Percentiles rank a stretch among this genome's conserved stretches.
phyloP scores from a whole-genome alignment of 2,113 vertebrate species.

The Hippocampus zosterae region DNA sequence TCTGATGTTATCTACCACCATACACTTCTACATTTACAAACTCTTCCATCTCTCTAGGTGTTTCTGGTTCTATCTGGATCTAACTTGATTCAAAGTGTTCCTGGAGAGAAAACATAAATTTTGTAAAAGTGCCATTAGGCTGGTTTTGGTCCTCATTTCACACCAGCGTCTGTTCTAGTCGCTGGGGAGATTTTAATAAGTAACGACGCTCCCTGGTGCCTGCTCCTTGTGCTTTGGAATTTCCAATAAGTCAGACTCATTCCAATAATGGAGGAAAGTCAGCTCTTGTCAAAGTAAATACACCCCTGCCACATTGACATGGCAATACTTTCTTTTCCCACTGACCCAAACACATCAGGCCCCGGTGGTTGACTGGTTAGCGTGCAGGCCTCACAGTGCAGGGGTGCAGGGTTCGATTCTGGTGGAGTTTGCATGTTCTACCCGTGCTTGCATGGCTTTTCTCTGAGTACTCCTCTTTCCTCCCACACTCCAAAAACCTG shows the following conservation, averaged over 20 bases:
- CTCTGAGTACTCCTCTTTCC: too few species aligned
- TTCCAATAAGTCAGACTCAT: neutral
- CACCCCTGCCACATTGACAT: neutral
- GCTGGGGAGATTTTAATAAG: conserved; percentile 7
- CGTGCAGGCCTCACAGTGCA: too few species aligned
- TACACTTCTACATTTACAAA: neutral
- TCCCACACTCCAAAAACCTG: too few species aligned
- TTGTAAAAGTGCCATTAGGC: neutral
- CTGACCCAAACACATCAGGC: neutral
- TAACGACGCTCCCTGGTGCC: conserved; percentile 1
- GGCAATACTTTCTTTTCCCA: neutral
- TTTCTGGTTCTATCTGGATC: neutral
- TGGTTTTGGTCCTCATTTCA: neutral
- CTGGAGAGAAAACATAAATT: neutral
- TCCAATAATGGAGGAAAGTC: neutral
- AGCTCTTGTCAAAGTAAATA: conserved; percentile 2
- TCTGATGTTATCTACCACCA: too few species aligned
- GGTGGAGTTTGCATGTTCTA: too few species aligned
- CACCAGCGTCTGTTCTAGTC: neutral
- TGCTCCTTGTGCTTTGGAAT: neutral
- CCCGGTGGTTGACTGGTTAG: too few species aligned
- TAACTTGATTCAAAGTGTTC: neutral
- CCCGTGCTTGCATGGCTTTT: too few species aligned
- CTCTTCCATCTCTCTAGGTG: neutral
- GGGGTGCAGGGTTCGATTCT: too few species aligned